Percentiles rank a stretch among this genome's conserved stretches.
These are phyloP conservation scores for Rhopalosiphum maidis DNA, from an alignment of 1,140 invertebrate species.

Conservation along the genomic window DNA sequence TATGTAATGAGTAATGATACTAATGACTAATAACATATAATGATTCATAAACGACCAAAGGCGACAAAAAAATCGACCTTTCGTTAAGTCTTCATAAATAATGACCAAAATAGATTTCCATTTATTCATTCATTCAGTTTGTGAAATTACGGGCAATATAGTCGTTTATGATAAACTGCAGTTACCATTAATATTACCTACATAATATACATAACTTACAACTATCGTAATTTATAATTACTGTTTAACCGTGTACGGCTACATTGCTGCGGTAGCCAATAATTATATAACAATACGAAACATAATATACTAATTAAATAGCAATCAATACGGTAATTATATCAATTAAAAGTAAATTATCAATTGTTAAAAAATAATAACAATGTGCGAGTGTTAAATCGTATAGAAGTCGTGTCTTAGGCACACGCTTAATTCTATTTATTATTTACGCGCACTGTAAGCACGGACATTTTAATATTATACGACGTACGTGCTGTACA, in stretches of 20 bases:
- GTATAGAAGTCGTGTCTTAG: background rate
- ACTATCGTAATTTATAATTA: background rate
- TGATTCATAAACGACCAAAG: background rate
- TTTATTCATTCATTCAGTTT: background rate
- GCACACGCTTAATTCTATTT: background rate
- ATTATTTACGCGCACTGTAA: background rate
- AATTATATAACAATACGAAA: background rate
- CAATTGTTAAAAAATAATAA: background rate
- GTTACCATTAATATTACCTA: background rate
- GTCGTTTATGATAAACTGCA: background rate
- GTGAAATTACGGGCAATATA: background rate
- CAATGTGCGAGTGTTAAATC: background rate
- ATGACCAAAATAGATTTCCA: background rate
- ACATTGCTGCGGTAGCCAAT: background rate
- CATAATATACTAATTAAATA: background rate
- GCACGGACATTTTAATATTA: background rate
- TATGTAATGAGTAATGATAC: background rate
- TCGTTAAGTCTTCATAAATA: background rate
- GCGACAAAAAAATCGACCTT: background rate
- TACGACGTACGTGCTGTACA: background rate
- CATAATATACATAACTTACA: background rate
- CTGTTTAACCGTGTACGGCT: background rate
- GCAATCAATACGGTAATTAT: background rate
- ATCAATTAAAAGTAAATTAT: slow-evolving; percentile 3
- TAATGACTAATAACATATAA: background rate